Evolutionary conservation across 2,113 vertebrate genomes (phyloP).

Genomic region (Pionites leucogaster): DNA sequence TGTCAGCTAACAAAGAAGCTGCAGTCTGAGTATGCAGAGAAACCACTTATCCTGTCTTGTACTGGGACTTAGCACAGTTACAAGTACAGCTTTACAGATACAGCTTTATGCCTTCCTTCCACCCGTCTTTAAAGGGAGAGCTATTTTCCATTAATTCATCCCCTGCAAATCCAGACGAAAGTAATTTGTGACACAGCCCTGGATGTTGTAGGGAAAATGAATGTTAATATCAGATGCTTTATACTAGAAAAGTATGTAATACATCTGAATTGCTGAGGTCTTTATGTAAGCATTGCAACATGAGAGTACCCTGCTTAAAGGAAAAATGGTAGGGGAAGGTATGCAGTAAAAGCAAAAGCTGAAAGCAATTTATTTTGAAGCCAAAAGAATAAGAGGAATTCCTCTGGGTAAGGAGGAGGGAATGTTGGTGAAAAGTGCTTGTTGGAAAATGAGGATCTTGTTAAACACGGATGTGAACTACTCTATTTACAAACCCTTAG

Average conservation of each 20-base stretch:
- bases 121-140: neutral
- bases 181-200: neutral
- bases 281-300: neutral
- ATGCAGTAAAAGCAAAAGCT: neutral
- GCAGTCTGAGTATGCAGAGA: neutral
- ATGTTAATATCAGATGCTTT: neutral
- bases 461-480: neutral
- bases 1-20: neutral
- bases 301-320: neutral
- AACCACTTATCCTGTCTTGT: neutral
- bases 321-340: neutral
- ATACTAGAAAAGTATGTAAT: neutral
- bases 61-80: fast-evolving
- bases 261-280: neutral
- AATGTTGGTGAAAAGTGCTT: neutral
- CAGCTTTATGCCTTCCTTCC: neutral
- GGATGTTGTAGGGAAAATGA: neutral
- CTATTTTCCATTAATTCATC: neutral
- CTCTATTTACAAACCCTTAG: neutral
- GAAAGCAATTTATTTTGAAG: neutral
- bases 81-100: neutral
- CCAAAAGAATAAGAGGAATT: neutral
- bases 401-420: neutral
- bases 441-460: neutral
- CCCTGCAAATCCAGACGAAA: neutral